A percentile compares a stretch with the other conserved stretches of the same genome.
Evolutionary conservation across 2,797 vertebrate species (phyloP).

Genomic region (Peromyscus attwateri): DNA sequence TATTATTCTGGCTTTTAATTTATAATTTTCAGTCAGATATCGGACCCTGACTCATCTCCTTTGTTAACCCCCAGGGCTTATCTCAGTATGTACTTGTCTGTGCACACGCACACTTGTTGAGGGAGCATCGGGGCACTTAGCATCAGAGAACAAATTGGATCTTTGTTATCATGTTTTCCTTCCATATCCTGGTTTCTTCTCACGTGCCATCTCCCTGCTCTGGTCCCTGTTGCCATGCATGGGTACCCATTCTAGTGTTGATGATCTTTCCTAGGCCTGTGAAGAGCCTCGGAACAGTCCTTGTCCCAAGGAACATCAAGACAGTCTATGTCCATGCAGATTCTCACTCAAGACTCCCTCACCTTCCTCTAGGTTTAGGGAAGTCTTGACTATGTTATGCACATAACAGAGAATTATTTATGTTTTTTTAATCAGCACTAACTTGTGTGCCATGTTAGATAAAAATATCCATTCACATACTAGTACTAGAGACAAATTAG

Average conservation of each 20-base stretch:
- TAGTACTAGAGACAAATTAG: not conserved
- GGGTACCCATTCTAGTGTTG: not conserved
- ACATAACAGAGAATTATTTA: not conserved
- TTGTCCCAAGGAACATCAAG: not conserved
- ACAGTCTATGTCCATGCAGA: not conserved
- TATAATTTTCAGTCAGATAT: not conserved
- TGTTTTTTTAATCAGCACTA: not conserved
- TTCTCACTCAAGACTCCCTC: not conserved
- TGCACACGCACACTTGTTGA: not conserved
- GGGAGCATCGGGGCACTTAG: not conserved
- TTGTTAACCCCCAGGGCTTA: not conserved
- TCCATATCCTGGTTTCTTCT: not conserved
- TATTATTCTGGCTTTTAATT: not conserved
- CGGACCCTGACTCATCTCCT: not conserved
- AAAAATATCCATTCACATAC: not conserved
- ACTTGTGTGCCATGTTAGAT: not conserved
- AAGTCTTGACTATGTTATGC: not conserved
- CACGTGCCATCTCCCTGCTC: not conserved
- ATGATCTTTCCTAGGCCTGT: not conserved
- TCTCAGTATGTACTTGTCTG: not conserved
- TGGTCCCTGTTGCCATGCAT: not conserved
- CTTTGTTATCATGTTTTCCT: not conserved
- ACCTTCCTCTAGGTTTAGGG: not conserved
- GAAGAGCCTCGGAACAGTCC: not conserved
- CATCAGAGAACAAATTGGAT: not conserved